Evolutionary conservation across 2,888 invertebrate species (phyloP).

Genomic region (Aspidiotus destructor): DNA sequence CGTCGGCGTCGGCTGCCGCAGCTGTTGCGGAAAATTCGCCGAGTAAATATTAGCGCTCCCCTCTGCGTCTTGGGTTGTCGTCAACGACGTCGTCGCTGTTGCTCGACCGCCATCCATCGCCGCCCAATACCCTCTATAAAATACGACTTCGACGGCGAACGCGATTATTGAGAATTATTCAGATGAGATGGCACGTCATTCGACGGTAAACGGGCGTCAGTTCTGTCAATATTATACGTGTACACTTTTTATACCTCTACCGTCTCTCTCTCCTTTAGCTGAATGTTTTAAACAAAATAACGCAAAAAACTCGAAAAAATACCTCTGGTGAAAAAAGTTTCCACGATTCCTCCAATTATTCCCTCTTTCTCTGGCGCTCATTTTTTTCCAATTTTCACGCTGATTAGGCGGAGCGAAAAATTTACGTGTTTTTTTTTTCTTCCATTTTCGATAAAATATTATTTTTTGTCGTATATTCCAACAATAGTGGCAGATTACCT

Average conservation of each 20-base stretch:
- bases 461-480: too few relatives aligned
- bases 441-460: too few relatives aligned
- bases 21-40: neutral
- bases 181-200: constrained; percentile 23
- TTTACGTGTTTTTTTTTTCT: neutral
- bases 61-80: constrained; percentile 12
- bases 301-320: constrained; percentile 9
- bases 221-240: neutral
- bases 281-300: constrained; percentile 23
- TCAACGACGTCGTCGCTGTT: too few relatives aligned
- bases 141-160: constrained; percentile 25
- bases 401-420: constrained; percentile 1
- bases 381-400: neutral
- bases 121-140: constrained; percentile 22
- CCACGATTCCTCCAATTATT: too few relatives aligned
- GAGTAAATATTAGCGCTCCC: constrained; percentile 6
- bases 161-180: constrained; percentile 27
- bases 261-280: constrained; percentile 10
- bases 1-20: constrained; percentile 1
- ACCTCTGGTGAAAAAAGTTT: neutral
- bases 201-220: constrained; percentile 2
- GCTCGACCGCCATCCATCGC: too few relatives aligned
- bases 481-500: neutral
- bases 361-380: too few relatives aligned
- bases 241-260: constrained; percentile 5